Conservation (phyloP, 2,113 vertebrate species). For the Notarius lentiginosus region DNA sequence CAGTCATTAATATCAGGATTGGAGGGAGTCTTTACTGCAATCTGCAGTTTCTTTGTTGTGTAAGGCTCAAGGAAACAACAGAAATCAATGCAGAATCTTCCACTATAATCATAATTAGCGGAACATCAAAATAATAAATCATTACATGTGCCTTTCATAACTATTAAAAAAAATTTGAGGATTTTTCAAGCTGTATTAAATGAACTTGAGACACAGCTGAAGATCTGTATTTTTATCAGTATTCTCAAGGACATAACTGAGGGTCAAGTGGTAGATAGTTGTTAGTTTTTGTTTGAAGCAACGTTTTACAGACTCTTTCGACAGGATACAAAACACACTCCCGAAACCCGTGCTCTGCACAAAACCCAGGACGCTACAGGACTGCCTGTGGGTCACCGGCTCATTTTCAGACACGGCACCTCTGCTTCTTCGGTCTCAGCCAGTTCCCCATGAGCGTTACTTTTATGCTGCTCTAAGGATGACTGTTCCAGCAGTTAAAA, state of each 20-base stretch:
- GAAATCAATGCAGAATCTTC: constrained; percentile 6
- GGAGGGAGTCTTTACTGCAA: background rate
- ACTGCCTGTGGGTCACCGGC: background rate
- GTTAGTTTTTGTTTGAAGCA: background rate
- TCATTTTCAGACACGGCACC: constrained; percentile 19
- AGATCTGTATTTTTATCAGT: background rate
- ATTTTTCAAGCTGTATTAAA: background rate
- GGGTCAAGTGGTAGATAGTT: background rate
- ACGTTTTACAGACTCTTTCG: background rate
- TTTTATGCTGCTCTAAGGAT: constrained; percentile 25
- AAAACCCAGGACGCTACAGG: background rate
- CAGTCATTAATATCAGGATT: constrained; percentile 37
- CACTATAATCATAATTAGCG: background rate
- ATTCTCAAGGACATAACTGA: constrained; percentile 3
- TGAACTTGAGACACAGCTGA: background rate
- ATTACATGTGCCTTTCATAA: background rate
- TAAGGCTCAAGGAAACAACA: background rate
- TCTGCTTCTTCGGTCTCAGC: background rate
- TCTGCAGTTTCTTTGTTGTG: background rate
- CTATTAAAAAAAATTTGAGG: background rate
- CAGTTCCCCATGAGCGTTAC: background rate
- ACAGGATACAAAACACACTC: background rate
- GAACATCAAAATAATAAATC: background rate
- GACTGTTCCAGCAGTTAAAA: constrained; percentile 1
- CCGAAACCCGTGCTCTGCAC: background rate